A percentile compares a stretch with the other conserved stretches of the same genome.
Conservation (phyloP, 2,888 invertebrate genomes). For the Nemotelus pantherinus region DNA sequence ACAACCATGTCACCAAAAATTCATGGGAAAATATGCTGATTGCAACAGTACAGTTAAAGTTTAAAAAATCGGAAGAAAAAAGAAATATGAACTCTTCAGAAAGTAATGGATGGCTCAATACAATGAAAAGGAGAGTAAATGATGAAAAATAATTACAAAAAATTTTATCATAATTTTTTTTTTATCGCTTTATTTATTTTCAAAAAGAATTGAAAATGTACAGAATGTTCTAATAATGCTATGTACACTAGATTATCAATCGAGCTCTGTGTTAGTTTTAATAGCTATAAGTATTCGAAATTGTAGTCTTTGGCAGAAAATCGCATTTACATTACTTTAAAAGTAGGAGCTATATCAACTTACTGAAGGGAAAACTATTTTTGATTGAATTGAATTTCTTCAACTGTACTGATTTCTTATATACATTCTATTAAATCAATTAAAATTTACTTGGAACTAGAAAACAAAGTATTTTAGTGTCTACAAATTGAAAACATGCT, state of each 20-base stretch:
- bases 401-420: conserved; percentile 17
- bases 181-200: conserved; percentile 13
- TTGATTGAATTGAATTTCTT: neutral
- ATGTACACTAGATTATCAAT: too few relatives aligned
- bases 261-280: too few relatives aligned
- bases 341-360: too few relatives aligned
- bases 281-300: too few relatives aligned
- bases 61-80: neutral
- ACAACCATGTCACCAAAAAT: neutral
- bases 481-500: conserved; percentile 40
- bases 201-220: conserved; percentile 52
- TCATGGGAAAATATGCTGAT: neutral
- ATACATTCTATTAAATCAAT: neutral
- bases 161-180: neutral
- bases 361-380: conserved; percentile 5
- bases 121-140: neutral
- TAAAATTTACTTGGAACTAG: conserved; percentile 6
- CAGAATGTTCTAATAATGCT: neutral
- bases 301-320: too few relatives aligned
- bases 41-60: conserved; percentile 26
- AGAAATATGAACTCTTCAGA: too few relatives aligned
- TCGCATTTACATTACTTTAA: too few relatives aligned
- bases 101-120: too few relatives aligned
- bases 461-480: conserved; percentile 13
- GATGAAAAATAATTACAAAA: conserved; percentile 29